phyloP scores from a whole-genome alignment of 2,888 invertebrate genomes.

The Julus scanicus region DNA sequence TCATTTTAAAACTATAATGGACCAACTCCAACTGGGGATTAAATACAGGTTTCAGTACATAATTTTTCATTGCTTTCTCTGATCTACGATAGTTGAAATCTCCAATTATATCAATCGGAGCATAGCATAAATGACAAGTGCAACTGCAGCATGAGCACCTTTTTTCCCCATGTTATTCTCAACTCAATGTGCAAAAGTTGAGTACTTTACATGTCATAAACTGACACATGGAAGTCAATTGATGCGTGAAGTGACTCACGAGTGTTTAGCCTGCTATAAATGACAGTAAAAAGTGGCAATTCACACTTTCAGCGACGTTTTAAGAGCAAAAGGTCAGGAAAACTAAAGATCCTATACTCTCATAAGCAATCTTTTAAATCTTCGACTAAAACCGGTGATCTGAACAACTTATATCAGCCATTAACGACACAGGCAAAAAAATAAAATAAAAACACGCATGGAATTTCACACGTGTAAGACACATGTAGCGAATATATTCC shows the following conservation, averaged over 20 bases:
- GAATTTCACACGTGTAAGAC: not conserved
- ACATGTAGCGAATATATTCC: not conserved
- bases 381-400: not conserved
- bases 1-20: not conserved
- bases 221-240: not conserved
- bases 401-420: not conserved
- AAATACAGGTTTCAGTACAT: not conserved
- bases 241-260: not conserved
- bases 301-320: not conserved
- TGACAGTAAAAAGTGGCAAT: not conserved
- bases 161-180: not conserved
- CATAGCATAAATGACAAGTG: not conserved
- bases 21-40: too few species aligned
- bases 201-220: not conserved
- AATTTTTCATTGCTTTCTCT: not conserved
- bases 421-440: not conserved
- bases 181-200: not conserved
- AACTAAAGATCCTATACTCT: not conserved
- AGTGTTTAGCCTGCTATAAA: not conserved
- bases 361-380: not conserved
- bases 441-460: not conserved
- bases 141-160: not conserved
- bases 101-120: not conserved
- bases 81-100: not conserved
- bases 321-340: not conserved